Evolutionary conservation across 2,113 vertebrate genomes (phyloP).

Genomic region (Hypocryptadius cinnamomeus): DNA sequence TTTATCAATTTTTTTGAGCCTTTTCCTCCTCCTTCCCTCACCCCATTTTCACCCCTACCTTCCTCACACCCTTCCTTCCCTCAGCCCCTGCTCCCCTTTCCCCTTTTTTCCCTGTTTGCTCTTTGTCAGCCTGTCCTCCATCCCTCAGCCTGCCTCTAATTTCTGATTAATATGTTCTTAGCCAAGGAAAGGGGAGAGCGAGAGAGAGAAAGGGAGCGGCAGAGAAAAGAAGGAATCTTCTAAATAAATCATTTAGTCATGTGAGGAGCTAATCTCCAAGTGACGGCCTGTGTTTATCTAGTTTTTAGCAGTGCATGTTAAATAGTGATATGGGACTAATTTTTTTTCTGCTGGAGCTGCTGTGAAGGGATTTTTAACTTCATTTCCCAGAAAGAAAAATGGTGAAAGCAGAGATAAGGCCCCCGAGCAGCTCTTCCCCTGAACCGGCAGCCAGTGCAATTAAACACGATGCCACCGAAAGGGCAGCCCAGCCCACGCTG

Average conservation of each 20-base stretch:
- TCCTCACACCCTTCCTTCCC: not conserved
- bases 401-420: constrained; percentile 62
- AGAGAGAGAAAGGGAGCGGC: not conserved
- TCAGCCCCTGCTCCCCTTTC: not conserved
- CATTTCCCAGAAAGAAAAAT: constrained; percentile 67
- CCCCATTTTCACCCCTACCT: not conserved
- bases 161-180: constrained; percentile 73
- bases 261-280: constrained; percentile 69
- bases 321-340: constrained; percentile 67
- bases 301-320: constrained; percentile 72
- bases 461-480: constrained; percentile 3
- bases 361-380: constrained; percentile 66
- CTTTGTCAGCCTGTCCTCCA: constrained; percentile 13
- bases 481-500: not conserved
- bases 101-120: not conserved
- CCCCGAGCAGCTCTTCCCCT: constrained; percentile 28
- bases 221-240: constrained; percentile 62
- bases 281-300: constrained; percentile 68
- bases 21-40: not conserved
- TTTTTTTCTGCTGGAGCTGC: constrained; percentile 41
- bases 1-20: not conserved
- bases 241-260: constrained; percentile 74
- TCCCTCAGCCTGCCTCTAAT: constrained; percentile 53
- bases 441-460: constrained; percentile 42
- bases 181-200: constrained; percentile 41